phyloP scores from a whole-genome alignment of 2,888 invertebrate species.

The Drosophila emarginata region DNA sequence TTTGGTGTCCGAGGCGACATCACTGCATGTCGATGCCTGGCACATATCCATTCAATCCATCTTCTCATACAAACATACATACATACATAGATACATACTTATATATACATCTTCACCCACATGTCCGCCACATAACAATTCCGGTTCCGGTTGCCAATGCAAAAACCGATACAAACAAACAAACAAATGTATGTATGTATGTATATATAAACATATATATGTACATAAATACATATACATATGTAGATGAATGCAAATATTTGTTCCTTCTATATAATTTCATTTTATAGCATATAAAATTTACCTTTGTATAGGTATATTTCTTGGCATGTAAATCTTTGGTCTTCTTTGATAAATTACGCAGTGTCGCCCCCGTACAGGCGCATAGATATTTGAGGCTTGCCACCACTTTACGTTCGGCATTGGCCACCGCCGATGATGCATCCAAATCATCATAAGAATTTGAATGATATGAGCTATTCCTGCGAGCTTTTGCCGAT shows the following conservation, averaged over 20 bases:
- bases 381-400: constrained; percentile 80
- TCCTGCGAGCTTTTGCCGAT: constrained; percentile 71
- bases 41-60: constrained; percentile 6
- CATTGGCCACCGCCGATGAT: constrained; percentile 58
- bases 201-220: too few species aligned
- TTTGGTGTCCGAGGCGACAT: constrained; percentile 23
- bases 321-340: constrained; percentile 80
- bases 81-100: not conserved
- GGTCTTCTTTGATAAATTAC: constrained; percentile 77
- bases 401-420: constrained; percentile 73
- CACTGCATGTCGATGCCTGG: not conserved
- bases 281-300: constrained; percentile 7
- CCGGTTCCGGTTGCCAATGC: too few species aligned
- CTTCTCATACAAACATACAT: not conserved
- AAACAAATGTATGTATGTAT: not conserved
- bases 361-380: constrained; percentile 80
- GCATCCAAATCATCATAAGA: constrained; percentile 76
- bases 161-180: not conserved
- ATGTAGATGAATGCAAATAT: not conserved
- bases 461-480: constrained; percentile 74
- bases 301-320: constrained; percentile 88
- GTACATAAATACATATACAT: too few species aligned
- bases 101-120: too few species aligned
- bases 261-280: too few species aligned
- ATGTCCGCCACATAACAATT: too few species aligned